These are phyloP conservation scores for Brachirus orientalis DNA, from an alignment of 2,113 vertebrate genomes.

Conservation along the genomic window DNA sequence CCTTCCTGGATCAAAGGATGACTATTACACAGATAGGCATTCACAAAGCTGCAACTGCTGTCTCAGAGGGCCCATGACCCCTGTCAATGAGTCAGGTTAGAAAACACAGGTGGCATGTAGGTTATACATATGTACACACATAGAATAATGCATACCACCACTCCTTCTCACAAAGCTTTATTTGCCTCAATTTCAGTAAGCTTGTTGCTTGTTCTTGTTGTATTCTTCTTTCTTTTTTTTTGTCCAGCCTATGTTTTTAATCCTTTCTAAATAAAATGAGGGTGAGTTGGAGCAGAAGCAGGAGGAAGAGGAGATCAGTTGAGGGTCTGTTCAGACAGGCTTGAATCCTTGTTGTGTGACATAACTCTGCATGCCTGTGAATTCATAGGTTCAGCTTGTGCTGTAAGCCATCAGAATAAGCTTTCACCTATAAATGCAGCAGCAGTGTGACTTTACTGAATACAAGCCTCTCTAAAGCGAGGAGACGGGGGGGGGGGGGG, in stretches of 20 bases:
- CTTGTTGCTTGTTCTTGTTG: background rate
- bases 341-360: constrained; percentile 16
- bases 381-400: constrained; percentile 31
- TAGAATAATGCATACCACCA: background rate
- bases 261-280: background rate
- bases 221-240: background rate
- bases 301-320: background rate
- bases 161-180: background rate
- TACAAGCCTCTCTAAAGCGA: constrained; percentile 32
- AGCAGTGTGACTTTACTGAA: constrained; percentile 16
- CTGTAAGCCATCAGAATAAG: constrained; percentile 14
- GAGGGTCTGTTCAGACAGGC: constrained; percentile 1
- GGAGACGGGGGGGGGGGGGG: constrained; percentile 4
- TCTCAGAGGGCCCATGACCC: constrained; percentile 60
- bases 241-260: background rate
- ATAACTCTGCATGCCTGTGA: constrained; percentile 20
- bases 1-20: constrained; percentile 76
- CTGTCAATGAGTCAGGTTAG: constrained; percentile 61
- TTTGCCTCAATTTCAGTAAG: background rate
- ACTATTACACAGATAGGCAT: constrained; percentile 68
- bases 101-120: constrained; percentile 73
- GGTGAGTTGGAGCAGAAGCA: background rate
- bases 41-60: constrained; percentile 46
- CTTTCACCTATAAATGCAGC: constrained; percentile 48
- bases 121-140: too few relatives aligned